Conservation (phyloP, 2,888 invertebrate genomes). For the Tholera decimalis region DNA sequence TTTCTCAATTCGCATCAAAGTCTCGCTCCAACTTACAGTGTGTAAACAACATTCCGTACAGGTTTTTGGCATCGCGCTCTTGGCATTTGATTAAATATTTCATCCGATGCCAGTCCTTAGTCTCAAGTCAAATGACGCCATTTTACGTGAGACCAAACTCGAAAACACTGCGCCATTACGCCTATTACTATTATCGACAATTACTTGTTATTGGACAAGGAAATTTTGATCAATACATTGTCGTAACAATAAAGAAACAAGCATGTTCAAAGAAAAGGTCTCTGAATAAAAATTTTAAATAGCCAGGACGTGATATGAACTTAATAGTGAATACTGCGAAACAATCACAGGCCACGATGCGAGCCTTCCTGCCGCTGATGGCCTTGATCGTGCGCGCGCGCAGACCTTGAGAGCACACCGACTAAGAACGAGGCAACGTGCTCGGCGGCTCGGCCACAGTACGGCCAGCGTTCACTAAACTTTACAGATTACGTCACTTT, state of each 20-base stretch:
- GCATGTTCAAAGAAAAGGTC: slow-evolving; percentile 15
- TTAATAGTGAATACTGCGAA: slow-evolving; percentile 57
- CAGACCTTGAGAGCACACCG: slow-evolving; percentile 84
- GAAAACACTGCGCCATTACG: slow-evolving; percentile 42
- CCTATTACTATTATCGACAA: slow-evolving; percentile 32
- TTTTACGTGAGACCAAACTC: slow-evolving; percentile 73
- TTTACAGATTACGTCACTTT: slow-evolving; percentile 86
- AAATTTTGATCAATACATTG: slow-evolving; percentile 5
- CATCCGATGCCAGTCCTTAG: slow-evolving; percentile 71
- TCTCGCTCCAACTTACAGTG: slow-evolving; percentile 41
- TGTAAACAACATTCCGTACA: slow-evolving; percentile 82
- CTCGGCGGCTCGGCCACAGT: slow-evolving; percentile 74
- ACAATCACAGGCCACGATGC: slow-evolving; percentile 62
- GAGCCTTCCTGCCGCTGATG: slow-evolving; percentile 78
- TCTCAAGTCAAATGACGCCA: slow-evolving; percentile 76
- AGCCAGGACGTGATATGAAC: slow-evolving; percentile 36
- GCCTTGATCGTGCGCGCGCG: slow-evolving; percentile 83
- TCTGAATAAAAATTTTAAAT: slow-evolving; percentile 19
- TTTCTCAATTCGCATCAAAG: slow-evolving; percentile 11
- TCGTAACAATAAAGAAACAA: slow-evolving; percentile 26
- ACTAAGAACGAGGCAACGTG: slow-evolving; percentile 74
- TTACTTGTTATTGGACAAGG: slow-evolving; percentile 35
- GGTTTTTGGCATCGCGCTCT: slow-evolving; percentile 79
- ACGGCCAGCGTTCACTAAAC: slow-evolving; percentile 88
- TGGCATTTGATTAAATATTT: slow-evolving; percentile 76